Base-by-base conservation (phyloP, 2,888 invertebrate genomes). In the Cryptus armator region DNA sequence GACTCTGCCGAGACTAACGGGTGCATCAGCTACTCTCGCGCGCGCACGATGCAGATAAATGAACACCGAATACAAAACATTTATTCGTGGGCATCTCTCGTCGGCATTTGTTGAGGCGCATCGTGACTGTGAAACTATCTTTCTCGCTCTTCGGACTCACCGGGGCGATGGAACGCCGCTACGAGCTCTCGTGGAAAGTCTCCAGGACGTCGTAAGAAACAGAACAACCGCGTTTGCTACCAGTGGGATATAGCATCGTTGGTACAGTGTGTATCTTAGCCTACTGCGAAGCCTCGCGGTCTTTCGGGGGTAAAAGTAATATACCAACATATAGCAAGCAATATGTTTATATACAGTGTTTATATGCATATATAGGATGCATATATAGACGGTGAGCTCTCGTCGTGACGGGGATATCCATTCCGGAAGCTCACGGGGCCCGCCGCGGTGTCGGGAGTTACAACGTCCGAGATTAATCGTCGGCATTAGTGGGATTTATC, bases 401-500 rank as follows among this genome's bases (percentile, higher is more conserved):
- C 70, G 56, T 91, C 91, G 91, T 91, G 91, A 91, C 90, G 87
- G 75, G 83, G 88, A 87, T 91, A 91, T 92, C 89, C 91, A 90
- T 91, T 91, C 89, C 91, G 90, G 91, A 91, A 92, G 90, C 89
- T 68, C 67, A 37, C 51, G 62, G 32, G 70, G 62, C 76, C 70
- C 76, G 53, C 87, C 82, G 83, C 83, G 83, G 86, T 87, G 88
- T 87, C 86, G 84, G 79, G 85, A 81, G 81, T 85, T 84, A 86
- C 88, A 86, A 85, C 88, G 81, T 89, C 87, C 87, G 89, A 90
- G 91, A 92, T 91, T 91, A 92, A 91, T 92, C 90, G 90, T 85
- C 84, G 76, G 81, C 90, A 90, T 91, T 90, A 91, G 89, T 79
- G 87, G 88, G 90, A 90, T 91, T 92, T 92, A 92, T 91, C 90